phyloP scores from a whole-genome alignment of 64 coral and sea anemone genomes.

The Montipora efflorescens region DNA sequence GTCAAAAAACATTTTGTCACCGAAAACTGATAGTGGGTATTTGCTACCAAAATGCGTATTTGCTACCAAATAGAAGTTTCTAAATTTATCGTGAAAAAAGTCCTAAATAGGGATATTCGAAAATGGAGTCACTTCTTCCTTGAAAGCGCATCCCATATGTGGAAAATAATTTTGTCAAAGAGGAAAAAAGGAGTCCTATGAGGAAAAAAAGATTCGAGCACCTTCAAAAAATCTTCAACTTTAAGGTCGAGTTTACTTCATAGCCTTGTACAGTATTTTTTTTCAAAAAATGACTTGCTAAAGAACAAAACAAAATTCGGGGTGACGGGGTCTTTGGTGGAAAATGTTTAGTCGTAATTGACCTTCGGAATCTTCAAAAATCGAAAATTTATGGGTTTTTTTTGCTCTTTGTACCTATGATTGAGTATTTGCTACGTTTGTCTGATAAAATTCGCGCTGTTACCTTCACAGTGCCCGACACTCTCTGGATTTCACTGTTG shows the following conservation, averaged over 20 bases:
- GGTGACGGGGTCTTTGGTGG: slow-evolving; percentile 49
- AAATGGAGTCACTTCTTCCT: slow-evolving; percentile 51
- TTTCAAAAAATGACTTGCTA: slow-evolving; percentile 47
- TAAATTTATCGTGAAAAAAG: slow-evolving; percentile 59
- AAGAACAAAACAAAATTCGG: slow-evolving; percentile 39
- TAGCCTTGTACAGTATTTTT: slow-evolving; percentile 38
- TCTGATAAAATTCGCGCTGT: slow-evolving; percentile 34
- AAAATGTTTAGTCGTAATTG: slow-evolving; percentile 17
- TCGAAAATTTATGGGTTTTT: slow-evolving; percentile 42
- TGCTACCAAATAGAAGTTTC: slow-evolving; percentile 46
- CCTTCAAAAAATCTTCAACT: slow-evolving; percentile 38
- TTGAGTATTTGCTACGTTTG: slow-evolving; percentile 53
- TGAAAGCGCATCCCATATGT: slow-evolving; percentile 34
- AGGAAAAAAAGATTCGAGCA: slow-evolving; percentile 40
- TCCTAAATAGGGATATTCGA: slow-evolving; percentile 38
- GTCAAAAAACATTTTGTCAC: background rate
- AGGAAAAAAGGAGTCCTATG: slow-evolving; percentile 52
- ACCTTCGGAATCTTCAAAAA: slow-evolving; percentile 26
- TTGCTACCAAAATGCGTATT: slow-evolving; percentile 15
- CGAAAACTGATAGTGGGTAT: background rate
- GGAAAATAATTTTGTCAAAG: slow-evolving; percentile 49
- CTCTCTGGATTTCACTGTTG: slow-evolving; percentile 11
- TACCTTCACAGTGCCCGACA: slow-evolving; percentile 32
- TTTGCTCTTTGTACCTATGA: slow-evolving; percentile 48
- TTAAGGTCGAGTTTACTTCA: slow-evolving; percentile 67